Evolutionary conservation across 2,888 invertebrate genomes (phyloP), one percentile per base, ranked within the genome.

Genomic region (Ormyrus pomaceus): DNA sequence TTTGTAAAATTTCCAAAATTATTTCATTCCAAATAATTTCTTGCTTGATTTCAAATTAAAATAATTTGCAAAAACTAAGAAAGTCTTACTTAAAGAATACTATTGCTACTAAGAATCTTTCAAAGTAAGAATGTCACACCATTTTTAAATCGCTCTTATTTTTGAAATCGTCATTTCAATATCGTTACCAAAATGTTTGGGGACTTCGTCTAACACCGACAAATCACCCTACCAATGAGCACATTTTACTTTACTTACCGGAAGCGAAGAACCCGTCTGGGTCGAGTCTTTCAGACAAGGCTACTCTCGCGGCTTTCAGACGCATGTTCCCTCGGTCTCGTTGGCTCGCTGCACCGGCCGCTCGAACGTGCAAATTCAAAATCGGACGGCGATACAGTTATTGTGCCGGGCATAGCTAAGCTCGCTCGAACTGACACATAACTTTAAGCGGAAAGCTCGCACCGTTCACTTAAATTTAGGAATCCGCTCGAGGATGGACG

Each of bases 201-300:
- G 4, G 34, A 34, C 4, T 34, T 34, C 34, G n/a, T 34, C 34
- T 2, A 19, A 19, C 34, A 34, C 34, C 4, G 34, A 34, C 34
- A 34, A 34, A 34, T 34, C 34, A 34, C 34, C 2, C 2, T 3
- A 3, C 10, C n/a, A 11, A 6, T 55, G 9, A 45, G 53, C 45
- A 64, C 10, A 6, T 64, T 53, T 45, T 45, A 55, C 11, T 50
- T 7, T 11, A 73, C 78, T 72, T 53, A 78, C 78, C 72, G 56
- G 11, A 78, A 61, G 72, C 61, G 61, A 66, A 48, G 59, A 61
- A 19, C 6, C 45, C 50, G 64, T 8, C 58, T 46, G 69, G 68
- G 19, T 74, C 69, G 45, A 79, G 64, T 74, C 69, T 62, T 10
- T 79, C 58, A 64, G 64, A 64, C 55, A 48, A 55, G 68, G 62